Conservation (phyloP, 2,113 vertebrate genomes). For the Gobio gobio region DNA sequence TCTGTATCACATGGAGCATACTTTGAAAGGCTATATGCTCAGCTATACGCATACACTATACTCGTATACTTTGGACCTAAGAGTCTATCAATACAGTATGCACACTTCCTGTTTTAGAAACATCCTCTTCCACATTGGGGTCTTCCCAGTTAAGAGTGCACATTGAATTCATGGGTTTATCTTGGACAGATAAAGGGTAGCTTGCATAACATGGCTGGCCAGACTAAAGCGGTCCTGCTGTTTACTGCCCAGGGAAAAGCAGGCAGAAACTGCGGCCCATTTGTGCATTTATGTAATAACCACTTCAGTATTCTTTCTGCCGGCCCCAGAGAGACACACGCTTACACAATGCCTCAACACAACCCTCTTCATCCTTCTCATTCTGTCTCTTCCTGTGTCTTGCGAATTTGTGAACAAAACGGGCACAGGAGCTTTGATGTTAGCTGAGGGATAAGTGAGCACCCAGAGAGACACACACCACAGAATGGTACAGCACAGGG, state of each 20-base stretch:
- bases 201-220: conserved; percentile 31
- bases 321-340: conserved; percentile 21
- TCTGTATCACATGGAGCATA: too few relatives aligned
- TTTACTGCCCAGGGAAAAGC: conserved; percentile 31
- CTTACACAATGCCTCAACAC: conserved; percentile 34
- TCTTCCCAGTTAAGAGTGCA: not conserved
- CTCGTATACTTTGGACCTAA: too few relatives aligned
- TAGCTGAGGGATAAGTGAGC: not conserved
- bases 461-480: not conserved
- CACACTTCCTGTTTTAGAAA: not conserved
- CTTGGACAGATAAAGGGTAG: not conserved
- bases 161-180: not conserved
- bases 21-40: too few relatives aligned
- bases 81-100: not conserved
- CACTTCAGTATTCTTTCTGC: conserved; percentile 26
- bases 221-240: conserved; percentile 30
- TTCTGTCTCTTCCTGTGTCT: conserved; percentile 4
- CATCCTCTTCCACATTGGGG: not conserved
- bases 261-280: conserved; percentile 32
- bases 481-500: not conserved
- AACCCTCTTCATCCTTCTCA: conserved; percentile 1
- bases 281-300: conserved; percentile 41
- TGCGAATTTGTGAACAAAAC: not conserved
- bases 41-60: not conserved
- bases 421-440: not conserved